Base-by-base conservation (phyloP, 2,113 vertebrate genomes). In the Setophaga kirtlandii region DNA sequence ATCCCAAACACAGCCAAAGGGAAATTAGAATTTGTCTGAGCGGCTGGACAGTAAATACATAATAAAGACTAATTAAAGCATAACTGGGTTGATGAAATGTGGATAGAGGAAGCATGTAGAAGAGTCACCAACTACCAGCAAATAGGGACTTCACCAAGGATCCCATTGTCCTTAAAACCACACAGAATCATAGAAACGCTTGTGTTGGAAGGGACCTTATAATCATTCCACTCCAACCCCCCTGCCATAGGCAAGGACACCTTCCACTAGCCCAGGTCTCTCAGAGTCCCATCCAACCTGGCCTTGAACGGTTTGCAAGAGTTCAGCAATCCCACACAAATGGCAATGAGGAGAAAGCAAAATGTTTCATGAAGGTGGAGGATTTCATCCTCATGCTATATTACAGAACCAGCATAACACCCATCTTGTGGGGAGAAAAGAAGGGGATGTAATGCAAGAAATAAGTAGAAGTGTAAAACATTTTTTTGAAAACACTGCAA, bases 41-140 rank as follows among this genome's bases (percentile, higher is more conserved):
- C 22, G 33, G 11, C 2, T 74, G 65, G 14, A 75, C 11, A 91
- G 39, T 44, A 77, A 94, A 74, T 28, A 84, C 10, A 25, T 55
- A 50, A 81, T 39, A 87, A 82, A 81, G 30, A 39, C 27, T 79
- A 90, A 90, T 64, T 92, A 41, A 80, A 83, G 23, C 21, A 33
- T 60, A 68, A 90, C 15, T 37, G 23, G 6, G 17, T 23, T 86
- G 31, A 68, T 55, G 75, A 88, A 70, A 22, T 71, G 39, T 46
- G 30, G 37, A 53, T 27, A 19, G n/a, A 86, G 55, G 39, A 76
- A 78, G 30, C 9, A 18, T 56, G 74, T 52, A 79, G 37, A 91
- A 78, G 22, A 44, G 27, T 37, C 44, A 89, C 21, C 19, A 84
- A 31, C 31, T 60, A 93, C 35, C 30, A 89, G 33, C 64, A 78